Evolutionary conservation across 1,140 invertebrate species (phyloP).

Genomic region (Nymphalis io): DNA sequence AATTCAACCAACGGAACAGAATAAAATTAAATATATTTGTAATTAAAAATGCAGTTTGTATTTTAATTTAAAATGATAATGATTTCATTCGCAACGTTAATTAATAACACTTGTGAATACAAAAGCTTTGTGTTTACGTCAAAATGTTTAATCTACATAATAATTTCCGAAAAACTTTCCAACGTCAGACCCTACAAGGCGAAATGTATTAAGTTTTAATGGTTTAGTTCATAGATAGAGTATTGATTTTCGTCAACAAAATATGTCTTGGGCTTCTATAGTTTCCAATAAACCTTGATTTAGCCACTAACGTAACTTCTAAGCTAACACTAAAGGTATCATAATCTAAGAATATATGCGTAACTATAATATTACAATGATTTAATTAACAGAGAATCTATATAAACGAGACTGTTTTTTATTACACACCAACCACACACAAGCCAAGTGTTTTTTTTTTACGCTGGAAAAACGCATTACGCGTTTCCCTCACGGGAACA

Average conservation of each 20-base stretch:
- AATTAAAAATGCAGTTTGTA: background rate
- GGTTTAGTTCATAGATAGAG: constrained; percentile 26
- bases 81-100: background rate
- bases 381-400: too few species aligned
- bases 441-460: too few species aligned
- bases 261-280: constrained; percentile 33
- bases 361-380: background rate
- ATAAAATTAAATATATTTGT: background rate
- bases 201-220: constrained; percentile 30
- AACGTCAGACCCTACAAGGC: constrained; percentile 18
- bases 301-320: constrained; percentile 24
- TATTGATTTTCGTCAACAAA: constrained; percentile 26
- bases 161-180: constrained; percentile 19
- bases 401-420: too few species aligned
- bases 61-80: background rate
- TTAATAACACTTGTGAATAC: background rate
- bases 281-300: constrained; percentile 30
- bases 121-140: background rate
- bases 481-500: too few species aligned
- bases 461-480: too few species aligned
- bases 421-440: too few species aligned
- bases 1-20: too few species aligned
- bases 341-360: constrained; percentile 7
- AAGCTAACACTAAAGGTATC: background rate
- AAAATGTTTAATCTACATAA: constrained; percentile 10